phyloP scores from a whole-genome alignment of 1,140 invertebrate species.

The Drosophila yakuba region DNA sequence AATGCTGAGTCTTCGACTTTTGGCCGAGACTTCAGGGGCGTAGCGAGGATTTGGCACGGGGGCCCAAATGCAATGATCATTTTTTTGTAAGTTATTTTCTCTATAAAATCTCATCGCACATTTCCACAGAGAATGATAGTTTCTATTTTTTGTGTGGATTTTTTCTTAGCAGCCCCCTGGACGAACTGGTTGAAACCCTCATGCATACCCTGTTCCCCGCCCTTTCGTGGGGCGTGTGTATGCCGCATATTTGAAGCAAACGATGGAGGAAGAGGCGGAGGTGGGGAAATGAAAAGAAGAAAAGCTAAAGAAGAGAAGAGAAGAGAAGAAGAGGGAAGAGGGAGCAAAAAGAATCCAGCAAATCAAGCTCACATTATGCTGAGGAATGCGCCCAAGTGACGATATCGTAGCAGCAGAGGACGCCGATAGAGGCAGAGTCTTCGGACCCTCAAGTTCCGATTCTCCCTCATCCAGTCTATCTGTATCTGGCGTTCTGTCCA shows the following conservation, averaged over 20 bases:
- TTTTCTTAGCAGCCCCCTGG: no score
- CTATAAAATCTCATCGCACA: no score
- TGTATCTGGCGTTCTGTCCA: conserved; percentile 17
- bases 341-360: conserved; percentile 76
- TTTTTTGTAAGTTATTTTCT: no score
- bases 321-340: conserved; percentile 38
- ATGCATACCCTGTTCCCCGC: conserved; percentile 19
- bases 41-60: neutral
- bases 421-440: conserved; percentile 29
- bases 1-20: conserved; percentile 5
- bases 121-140: no score
- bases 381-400: conserved; percentile 83
- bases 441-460: conserved; percentile 16
- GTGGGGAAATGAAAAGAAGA: conserved; percentile 6
- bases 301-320: conserved; percentile 10
- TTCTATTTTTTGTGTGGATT: no score
- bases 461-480: neutral
- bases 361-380: conserved; percentile 84
- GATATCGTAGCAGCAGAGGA: conserved; percentile 80
- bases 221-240: conserved; percentile 47
- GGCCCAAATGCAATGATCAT: neutral
- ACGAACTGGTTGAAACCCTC: no score
- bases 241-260: conserved; percentile 72
- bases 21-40: conserved; percentile 10
- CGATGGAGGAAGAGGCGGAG: conserved; percentile 18